A percentile compares a stretch with the other conserved stretches of the same genome.
Evolutionary conservation across 2,113 vertebrate genomes (phyloP).

Genomic region (Crotalus viridis): DNA sequence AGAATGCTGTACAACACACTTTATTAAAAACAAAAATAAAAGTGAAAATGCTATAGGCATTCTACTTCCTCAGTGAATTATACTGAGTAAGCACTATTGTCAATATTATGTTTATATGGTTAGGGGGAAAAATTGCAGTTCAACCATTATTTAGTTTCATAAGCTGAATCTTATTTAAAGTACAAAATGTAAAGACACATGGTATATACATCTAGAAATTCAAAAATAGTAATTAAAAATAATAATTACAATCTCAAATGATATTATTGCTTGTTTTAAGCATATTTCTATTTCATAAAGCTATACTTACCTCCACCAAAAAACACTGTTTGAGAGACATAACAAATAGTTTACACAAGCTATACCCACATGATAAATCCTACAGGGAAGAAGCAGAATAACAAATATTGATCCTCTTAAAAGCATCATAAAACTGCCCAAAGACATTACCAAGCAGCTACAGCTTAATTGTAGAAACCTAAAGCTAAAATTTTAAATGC

Average conservation of each 20-base stretch:
- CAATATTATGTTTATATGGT: neutral
- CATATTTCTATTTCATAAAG: neutral
- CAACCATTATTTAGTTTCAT: neutral
- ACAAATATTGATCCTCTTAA: neutral
- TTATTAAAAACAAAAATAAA: slow-evolving; percentile 20
- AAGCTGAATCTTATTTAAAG: neutral
- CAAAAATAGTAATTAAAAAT: neutral
- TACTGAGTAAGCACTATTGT: neutral
- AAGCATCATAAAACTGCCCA: slow-evolving; percentile 1
- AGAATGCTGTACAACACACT: neutral
- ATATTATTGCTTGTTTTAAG: neutral
- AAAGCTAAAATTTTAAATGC: neutral
- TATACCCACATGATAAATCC: neutral
- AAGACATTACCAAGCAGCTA: neutral
- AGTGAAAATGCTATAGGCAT: neutral
- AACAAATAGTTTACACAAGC: neutral
- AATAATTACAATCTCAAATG: neutral
- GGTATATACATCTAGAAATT: neutral
- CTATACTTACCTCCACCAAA: neutral
- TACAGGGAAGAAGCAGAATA: neutral
- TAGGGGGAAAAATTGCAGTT: neutral
- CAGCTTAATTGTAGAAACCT: neutral
- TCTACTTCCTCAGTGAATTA: neutral
- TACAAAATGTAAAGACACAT: neutral
- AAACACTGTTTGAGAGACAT: too few relatives aligned